A percentile compares a stretch with the other conserved stretches of the same genome.
Conservation (phyloP, 2,113 vertebrate genomes). For the Cairina moschata region DNA sequence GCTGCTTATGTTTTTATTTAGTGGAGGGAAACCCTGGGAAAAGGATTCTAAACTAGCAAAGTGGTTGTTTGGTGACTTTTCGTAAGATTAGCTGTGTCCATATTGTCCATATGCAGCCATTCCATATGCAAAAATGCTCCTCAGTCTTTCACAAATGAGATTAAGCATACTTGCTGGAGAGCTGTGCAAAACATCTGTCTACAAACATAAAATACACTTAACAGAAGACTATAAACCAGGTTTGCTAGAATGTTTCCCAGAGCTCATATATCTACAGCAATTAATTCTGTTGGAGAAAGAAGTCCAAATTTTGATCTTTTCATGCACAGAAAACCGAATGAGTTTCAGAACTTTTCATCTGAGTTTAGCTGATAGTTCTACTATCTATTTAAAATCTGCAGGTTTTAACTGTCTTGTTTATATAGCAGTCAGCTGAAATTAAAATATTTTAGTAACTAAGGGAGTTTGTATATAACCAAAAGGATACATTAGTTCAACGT, state of each 20-base stretch:
- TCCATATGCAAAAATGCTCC: background rate
- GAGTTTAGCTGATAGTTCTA: background rate
- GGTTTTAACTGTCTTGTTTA: background rate
- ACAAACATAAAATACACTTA: background rate
- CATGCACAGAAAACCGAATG: background rate
- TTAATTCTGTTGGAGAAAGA: background rate
- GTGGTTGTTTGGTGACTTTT: background rate
- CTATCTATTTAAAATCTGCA: background rate
- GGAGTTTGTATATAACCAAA: background rate
- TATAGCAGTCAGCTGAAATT: background rate
- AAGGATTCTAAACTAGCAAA: background rate
- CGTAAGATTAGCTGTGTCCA: background rate
- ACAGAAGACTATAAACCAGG: background rate
- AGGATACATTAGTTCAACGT: background rate
- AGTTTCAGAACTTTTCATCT: background rate
- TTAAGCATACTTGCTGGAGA: background rate
- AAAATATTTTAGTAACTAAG: background rate
- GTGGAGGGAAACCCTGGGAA: background rate
- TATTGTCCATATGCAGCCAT: background rate
- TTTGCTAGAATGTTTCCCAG: background rate
- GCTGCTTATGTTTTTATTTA: background rate
- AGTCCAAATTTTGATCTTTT: background rate
- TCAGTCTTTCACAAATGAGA: background rate
- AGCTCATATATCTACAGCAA: background rate
- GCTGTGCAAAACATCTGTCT: background rate